A percentile compares a stretch with the other conserved stretches of the same genome.
These are phyloP conservation scores for Sipha flava DNA, from an alignment of 1,140 invertebrate species.

Conservation along the genomic window DNA sequence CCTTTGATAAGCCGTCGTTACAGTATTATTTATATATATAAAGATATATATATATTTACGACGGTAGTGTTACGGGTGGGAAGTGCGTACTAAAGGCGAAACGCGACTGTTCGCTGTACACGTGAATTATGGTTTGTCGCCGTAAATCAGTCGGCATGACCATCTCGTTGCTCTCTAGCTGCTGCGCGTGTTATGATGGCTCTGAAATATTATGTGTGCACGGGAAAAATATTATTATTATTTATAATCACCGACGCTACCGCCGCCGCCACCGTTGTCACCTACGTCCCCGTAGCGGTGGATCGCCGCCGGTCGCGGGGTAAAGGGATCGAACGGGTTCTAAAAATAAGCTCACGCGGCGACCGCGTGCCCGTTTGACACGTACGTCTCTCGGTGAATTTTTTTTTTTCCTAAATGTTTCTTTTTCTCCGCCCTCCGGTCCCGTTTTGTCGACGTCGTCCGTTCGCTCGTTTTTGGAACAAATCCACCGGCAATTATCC, in stretches of 20 bases:
- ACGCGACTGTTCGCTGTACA: not conserved
- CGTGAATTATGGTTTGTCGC: slow-evolving; percentile 29
- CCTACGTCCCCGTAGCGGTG: not conserved
- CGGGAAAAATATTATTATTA: slow-evolving; percentile 21
- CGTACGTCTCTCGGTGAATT: not conserved
- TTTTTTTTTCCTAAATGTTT: not conserved
- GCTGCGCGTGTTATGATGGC: not conserved
- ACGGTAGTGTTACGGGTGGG: too few species aligned
- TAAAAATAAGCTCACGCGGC: not conserved
- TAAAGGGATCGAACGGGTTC: slow-evolving; percentile 2
- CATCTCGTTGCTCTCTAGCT: not conserved
- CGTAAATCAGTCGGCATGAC: slow-evolving; percentile 30
- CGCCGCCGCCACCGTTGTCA: not conserved
- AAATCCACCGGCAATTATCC: slow-evolving; percentile 18
- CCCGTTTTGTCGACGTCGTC: not conserved
- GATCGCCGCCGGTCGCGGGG: not conserved
- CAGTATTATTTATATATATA: too few species aligned
- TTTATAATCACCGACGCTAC: slow-evolving; percentile 5
- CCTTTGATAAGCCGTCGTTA: too few species aligned
- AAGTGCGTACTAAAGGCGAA: too few species aligned
- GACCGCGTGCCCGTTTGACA: slow-evolving; percentile 7
- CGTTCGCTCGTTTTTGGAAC: slow-evolving; percentile 1
- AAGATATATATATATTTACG: too few species aligned
- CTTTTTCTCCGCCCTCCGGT: not conserved
- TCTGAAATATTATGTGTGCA: not conserved